Base-by-base conservation (phyloP, 1,140 invertebrate species). In the Mya arenaria region DNA sequence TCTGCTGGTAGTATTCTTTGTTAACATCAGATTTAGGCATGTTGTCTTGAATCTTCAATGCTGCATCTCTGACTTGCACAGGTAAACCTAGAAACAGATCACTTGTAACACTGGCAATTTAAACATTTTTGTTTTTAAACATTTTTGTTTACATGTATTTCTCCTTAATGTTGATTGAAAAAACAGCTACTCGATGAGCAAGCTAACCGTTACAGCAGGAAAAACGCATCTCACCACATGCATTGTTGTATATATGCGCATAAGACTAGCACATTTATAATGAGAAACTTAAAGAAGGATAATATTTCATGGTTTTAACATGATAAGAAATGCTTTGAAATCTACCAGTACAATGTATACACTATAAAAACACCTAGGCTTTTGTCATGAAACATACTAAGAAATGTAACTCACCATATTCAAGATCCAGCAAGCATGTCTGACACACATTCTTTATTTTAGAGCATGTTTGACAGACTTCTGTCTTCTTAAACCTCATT, bases 401-500 rank as follows among this genome's bases (percentile, higher is more conserved):
- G 25, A 17, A 37, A 25, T 6, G 32, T 6, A 0, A 44, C 86
- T 82, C 83, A 71, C 98, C 99, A 94, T 99, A 99, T 92, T 99
- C 98, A 62, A 99, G 94, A 93, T 99, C 99, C 37, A 99, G 92
- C 1, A 99, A 94, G 93, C 99, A 99, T 2, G 99, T 99, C 92
- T 99, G 99, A 93, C 99, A 99, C 0, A 99, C 98, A 94, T 99
- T 99, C 91, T 99, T 99, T 19, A 99, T 90, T 86, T 99, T 97
- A 62, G 97, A 97, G 93, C 99, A 99, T 0, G 99, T 99, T 91
- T 99, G 99, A 93, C 99, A 99, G 13, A 99, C 97, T 94, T 99
- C 99, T 0, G 99, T 99, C 91, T 99, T 99, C 92, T 99, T 99
- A 91, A 99, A 99, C 86, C 99, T 96, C 98, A 99, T 99, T 79